Evolutionary conservation across 2,888 invertebrate genomes (phyloP).

Genomic region (Cephalotes varians): DNA sequence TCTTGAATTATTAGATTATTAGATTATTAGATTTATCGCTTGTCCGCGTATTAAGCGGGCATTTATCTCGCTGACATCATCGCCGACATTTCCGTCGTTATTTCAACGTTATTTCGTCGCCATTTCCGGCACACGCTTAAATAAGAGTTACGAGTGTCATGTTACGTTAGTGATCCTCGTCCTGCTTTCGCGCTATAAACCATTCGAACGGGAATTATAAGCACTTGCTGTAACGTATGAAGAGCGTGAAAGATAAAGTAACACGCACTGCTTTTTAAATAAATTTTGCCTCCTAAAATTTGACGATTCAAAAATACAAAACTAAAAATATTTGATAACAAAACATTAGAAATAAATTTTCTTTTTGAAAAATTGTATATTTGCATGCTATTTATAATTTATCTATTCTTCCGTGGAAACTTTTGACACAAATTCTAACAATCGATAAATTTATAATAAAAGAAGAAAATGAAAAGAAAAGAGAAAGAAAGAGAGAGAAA

Average conservation of each 20-base stretch:
- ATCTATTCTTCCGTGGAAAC: neutral
- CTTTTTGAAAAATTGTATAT: neutral
- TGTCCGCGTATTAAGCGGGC: slow-evolving; percentile 60
- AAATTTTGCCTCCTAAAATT: slow-evolving; percentile 15
- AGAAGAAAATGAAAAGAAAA: neutral
- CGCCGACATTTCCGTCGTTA: slow-evolving; percentile 76
- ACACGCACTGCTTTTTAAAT: neutral
- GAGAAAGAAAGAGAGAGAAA: too few relatives aligned
- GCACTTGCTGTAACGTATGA: slow-evolving; percentile 58
- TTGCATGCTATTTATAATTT: neutral
- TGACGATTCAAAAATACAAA: neutral
- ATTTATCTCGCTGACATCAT: slow-evolving; percentile 65
- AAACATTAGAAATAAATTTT: neutral
- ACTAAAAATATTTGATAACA: neutral
- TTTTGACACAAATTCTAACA: neutral
- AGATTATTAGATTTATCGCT: slow-evolving; percentile 12
- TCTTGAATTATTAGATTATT: slow-evolving; percentile 17
- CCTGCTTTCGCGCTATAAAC: slow-evolving; percentile 58
- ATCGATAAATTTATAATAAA: neutral
- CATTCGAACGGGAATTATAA: slow-evolving; percentile 59
- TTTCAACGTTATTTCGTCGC: slow-evolving; percentile 80
- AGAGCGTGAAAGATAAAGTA: slow-evolving; percentile 44
- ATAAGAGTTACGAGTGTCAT: slow-evolving; percentile 77
- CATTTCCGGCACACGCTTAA: slow-evolving; percentile 78
- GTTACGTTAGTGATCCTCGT: slow-evolving; percentile 61